Evolutionary conservation across 2,113 vertebrate genomes (phyloP).

Genomic region (Sigmodon hispidus): DNA sequence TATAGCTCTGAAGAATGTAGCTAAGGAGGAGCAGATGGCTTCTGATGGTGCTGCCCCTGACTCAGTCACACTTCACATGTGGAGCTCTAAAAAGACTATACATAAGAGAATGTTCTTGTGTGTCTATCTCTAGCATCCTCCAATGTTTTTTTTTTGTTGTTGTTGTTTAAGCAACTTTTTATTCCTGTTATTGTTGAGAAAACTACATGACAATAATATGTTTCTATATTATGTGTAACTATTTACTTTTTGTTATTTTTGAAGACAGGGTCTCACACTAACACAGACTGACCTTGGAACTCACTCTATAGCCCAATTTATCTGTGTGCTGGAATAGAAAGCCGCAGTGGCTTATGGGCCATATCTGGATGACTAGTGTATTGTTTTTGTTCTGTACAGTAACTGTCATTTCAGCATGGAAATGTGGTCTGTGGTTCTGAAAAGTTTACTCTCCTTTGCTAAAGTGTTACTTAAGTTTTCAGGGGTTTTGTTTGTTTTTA

Average conservation of each 20-base stretch:
- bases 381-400: neutral
- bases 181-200: conserved; percentile 42
- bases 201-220: neutral
- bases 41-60: neutral
- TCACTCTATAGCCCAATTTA: neutral
- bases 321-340: conserved; percentile 5
- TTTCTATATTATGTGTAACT: conserved; percentile 53
- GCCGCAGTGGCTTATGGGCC: conserved; percentile 5
- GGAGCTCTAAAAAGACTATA: neutral
- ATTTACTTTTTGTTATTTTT: conserved; percentile 13
- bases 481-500: conserved; percentile 21
- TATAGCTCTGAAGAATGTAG: neutral
- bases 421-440: neutral
- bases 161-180: neutral
- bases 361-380: neutral
- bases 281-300: neutral
- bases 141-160: conserved; percentile 42
- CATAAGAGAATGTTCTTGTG: neutral
- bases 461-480: neutral
- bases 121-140: conserved; percentile 33
- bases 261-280: neutral
- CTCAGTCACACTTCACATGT: neutral
- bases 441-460: neutral
- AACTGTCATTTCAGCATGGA: neutral
- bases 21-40: neutral